Evolutionary conservation across 1,140 invertebrate genomes (phyloP).

Genomic region (Heliconius congener): DNA sequence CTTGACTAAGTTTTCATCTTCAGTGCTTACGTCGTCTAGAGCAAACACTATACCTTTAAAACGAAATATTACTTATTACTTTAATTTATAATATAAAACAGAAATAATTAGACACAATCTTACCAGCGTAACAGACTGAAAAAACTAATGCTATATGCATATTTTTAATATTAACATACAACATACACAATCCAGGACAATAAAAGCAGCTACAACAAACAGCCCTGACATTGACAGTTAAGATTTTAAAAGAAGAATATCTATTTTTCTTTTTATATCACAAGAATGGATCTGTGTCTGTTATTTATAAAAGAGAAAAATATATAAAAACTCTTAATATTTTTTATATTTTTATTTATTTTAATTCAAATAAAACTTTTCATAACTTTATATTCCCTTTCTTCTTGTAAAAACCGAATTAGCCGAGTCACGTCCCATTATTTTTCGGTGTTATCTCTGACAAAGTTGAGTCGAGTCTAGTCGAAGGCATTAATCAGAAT

Average conservation of each 20-base stretch:
- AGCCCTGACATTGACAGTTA: constrained; percentile 49
- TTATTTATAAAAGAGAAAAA: neutral
- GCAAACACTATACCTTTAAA: neutral
- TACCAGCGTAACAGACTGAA: constrained; percentile 40
- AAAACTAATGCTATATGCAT: neutral
- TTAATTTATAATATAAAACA: neutral
- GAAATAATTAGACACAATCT: constrained; percentile 30
- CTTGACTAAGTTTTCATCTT: constrained; percentile 55
- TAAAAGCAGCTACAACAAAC: constrained; percentile 38
- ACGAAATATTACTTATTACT: neutral
- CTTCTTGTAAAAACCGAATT: constrained; percentile 69
- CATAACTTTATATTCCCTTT: constrained; percentile 53
- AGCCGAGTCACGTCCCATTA: constrained; percentile 75
- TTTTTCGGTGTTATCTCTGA: constrained; percentile 75
- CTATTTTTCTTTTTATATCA: constrained; percentile 33
- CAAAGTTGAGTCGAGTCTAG: constrained; percentile 72
- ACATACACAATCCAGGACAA: neutral
- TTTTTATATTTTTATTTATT: constrained; percentile 13
- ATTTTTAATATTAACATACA: neutral
- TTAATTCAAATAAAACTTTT: constrained; percentile 29
- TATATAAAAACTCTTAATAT: constrained; percentile 22
- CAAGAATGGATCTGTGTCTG: neutral
- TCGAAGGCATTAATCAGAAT: constrained; percentile 79
- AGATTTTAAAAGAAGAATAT: constrained; percentile 69
- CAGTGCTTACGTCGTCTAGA: constrained; percentile 42